Base-by-base conservation (phyloP, 2,113 vertebrate species). In the Cavia porcellus region DNA sequence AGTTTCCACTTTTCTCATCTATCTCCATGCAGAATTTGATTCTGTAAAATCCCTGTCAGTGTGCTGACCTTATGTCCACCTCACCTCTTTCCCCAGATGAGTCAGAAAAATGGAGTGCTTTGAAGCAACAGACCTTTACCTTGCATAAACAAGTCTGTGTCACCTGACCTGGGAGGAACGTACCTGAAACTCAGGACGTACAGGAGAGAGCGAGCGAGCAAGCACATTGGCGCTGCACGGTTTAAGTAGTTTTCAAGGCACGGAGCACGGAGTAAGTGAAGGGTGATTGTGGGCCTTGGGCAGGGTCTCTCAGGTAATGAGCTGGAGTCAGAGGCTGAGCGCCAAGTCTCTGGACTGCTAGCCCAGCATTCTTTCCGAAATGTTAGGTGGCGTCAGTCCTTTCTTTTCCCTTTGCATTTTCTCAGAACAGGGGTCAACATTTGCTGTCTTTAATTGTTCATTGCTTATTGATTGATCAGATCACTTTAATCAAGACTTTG, bases 231-330 rank as follows among this genome's bases (percentile, higher is more conserved):
- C 55, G 55, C n/a, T 94, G 59, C 30, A 12, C 62, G 1, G 72
- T 38, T 57, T 87, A 85, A 92, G 68, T 62, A 50, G 35, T 89
- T 86, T 95, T 87, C 84, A 96, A 77, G 90, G 70, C 24, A 50
- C 66, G 50, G n/a, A 50, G 38, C 55, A 17, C 4, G 13, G 50
- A 25, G 59, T 68, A n/a, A n/a, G 24, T 1, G 35, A 22, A 87
- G 77, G 62, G 68, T 87, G 92, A 88, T 68, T 62, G 80, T 92
- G 42, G 45, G 84, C 62, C 55, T 1, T 81, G 68, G 72, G 57
- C 50, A 92, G 92, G 85, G 81, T 86, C 87, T 90, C 57, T 52
- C 70, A 94, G 89, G 64, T 28, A 90, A 25, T 64, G 45, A 90
- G 92, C 28, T 50, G 77, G 47, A 61, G 89, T 79, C 50, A 64